Conservation (phyloP, 2,797 vertebrate species). For the Gallinago solitaria region DNA sequence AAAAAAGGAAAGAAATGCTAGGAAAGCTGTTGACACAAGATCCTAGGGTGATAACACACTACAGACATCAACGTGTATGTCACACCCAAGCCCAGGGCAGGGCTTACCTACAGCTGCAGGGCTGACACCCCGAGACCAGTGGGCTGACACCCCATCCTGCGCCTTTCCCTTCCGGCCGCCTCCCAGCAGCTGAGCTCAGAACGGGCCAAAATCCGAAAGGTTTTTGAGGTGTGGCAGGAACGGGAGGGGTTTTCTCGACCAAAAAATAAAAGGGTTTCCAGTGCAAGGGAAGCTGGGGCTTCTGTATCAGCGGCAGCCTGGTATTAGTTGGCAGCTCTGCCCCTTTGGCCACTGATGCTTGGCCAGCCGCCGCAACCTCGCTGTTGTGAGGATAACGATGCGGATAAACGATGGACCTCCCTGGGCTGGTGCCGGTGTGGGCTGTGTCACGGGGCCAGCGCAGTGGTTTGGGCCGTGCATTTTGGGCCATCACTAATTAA, state of each 20-base stretch:
- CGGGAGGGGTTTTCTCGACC: neutral
- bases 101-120: constrained; percentile 57
- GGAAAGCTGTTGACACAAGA: constrained; percentile 61
- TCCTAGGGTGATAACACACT: constrained; percentile 31
- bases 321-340: neutral
- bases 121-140: constrained; percentile 28
- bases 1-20: neutral
- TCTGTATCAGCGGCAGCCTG: neutral
- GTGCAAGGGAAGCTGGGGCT: neutral
- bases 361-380: rapidly evolving
- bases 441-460: neutral
- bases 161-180: neutral
- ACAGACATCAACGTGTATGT: neutral
- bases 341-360: neutral
- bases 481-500: neutral
- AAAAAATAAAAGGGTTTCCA: neutral
- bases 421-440: neutral
- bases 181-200: neutral
- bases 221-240: neutral
- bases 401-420: neutral
- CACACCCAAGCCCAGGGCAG: constrained; percentile 52
- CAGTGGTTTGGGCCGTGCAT: rapidly evolving
- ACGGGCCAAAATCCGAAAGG: neutral
- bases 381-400: neutral
- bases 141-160: neutral